Percentiles rank a stretch among this genome's conserved stretches.
Evolutionary conservation across 2,113 vertebrate species (phyloP).

Genomic region (Ctenodactylus gundi): DNA sequence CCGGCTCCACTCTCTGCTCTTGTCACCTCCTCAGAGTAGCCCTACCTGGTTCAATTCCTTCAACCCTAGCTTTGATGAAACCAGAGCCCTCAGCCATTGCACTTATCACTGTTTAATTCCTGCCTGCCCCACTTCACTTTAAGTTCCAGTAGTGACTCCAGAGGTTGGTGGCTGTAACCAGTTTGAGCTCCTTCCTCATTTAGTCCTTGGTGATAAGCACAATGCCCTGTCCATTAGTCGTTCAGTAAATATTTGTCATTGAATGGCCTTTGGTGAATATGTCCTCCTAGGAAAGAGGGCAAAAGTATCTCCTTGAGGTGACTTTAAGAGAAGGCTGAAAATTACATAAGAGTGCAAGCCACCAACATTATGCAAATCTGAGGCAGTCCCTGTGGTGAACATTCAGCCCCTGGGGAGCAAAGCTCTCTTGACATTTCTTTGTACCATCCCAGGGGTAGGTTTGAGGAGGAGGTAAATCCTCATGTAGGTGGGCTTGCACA

Average conservation of each 20-base stretch:
- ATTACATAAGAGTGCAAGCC: background rate
- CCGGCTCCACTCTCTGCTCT: background rate
- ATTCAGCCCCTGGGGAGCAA: background rate
- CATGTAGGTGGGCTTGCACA: background rate
- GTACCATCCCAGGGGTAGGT: background rate
- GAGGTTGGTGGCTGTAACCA: background rate
- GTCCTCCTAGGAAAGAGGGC: background rate
- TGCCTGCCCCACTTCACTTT: background rate
- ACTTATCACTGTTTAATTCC: background rate
- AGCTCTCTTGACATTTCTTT: background rate
- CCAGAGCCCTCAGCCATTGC: background rate
- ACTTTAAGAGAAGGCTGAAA: background rate
- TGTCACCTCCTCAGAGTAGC: background rate
- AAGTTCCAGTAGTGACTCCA: background rate
- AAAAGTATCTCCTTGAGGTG: background rate
- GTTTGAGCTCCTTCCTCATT: background rate
- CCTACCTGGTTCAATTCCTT: background rate
- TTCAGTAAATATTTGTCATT: background rate
- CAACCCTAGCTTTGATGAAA: background rate
- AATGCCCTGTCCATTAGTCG: background rate
- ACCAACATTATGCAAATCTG: background rate
- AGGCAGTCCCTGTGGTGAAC: background rate
- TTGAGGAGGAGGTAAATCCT: background rate
- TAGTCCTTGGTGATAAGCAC: background rate
- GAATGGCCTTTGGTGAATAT: background rate